Evolutionary conservation across 2,888 invertebrate genomes (phyloP), one percentile per base, ranked within the genome.

Genomic region (Parasteatoda lunata): DNA sequence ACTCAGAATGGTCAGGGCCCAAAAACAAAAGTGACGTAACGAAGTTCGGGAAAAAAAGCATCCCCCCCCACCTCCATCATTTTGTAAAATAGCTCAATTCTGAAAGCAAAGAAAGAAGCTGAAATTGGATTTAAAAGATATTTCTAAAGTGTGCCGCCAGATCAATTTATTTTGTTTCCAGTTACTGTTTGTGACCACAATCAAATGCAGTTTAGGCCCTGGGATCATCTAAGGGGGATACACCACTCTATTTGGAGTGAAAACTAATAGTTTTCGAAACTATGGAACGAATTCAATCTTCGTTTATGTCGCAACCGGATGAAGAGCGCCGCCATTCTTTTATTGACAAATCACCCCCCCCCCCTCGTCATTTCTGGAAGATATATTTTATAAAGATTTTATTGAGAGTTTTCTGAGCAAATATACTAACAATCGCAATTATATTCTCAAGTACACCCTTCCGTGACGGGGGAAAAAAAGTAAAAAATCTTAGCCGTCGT

Each of bases 101-200:
- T 30, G 68, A 45, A 0, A 45, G 47, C 13, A 6, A 11, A 70
- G 70, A 13, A 70, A 70, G 49, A 5, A 68, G 15, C 4, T 30
- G 15, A 75, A 77, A 77, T 66, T 65, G 66, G 77, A 77, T 77
- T 77, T 66, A 66, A 30, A 77, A 66, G 77, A 77, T 77, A 77
- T 49, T 66, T 77, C 51, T 66, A 49, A 15, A 30, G 77, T 15
- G 52, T 77, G 77, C 66, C 77, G 77, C 66, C 77, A 66, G 49
- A 9, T n/a, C 65, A 66, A 66, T 77, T 77, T 77, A 77, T 77
- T 77, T 77, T 66, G 66, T 9, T 47, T 13, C 65, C 4, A 48
- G 47, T 66, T 51, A 64, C 48, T 66, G 11, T 64, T 54, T 59
- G 30, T 30, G 15, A 30, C 30, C 64, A n/a, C 49, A n/a, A 65